A percentile compares a stretch with the other conserved stretches of the same genome.
Conservation (phyloP, 1,140 invertebrate genomes). For the Tetramorium simillimum region DNA sequence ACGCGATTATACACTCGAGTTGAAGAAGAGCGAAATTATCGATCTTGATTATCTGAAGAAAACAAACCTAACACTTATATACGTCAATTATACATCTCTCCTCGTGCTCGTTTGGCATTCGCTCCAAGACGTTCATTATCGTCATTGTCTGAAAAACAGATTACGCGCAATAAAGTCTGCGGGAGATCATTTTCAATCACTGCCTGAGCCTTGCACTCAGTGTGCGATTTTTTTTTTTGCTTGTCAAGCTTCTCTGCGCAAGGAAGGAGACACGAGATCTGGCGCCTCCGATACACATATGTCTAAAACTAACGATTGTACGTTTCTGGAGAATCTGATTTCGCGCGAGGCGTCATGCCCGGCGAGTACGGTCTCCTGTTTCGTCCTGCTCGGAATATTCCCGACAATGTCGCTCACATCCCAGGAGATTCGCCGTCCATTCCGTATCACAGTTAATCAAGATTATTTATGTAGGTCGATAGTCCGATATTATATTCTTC, state of each 20-base stretch:
- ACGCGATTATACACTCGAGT: conserved; percentile 5
- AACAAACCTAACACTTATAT: not conserved
- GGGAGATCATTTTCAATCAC: not conserved
- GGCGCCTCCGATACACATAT: conserved; percentile 28
- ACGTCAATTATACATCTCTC: not conserved
- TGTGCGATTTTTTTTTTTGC: not conserved
- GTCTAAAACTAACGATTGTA: conserved; percentile 82
- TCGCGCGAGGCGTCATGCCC: conserved; percentile 22
- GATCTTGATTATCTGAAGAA: conserved; percentile 15
- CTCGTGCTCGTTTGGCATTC: conserved; percentile 3
- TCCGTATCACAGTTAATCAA: conserved; percentile 82
- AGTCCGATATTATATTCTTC: conserved; percentile 86
- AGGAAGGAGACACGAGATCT: not conserved
- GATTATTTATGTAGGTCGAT: conserved; percentile 82
- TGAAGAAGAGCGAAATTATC: conserved; percentile 23
- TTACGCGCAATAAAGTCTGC: conserved; percentile 24
- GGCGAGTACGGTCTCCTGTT: not conserved
- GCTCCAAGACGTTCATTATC: conserved; percentile 8
- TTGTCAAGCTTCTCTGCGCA: not conserved
- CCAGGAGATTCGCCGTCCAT: conserved; percentile 27
- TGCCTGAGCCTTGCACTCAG: not conserved
- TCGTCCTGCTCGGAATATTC: conserved; percentile 10
- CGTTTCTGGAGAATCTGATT: conserved; percentile 72
- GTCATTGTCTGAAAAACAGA: conserved; percentile 11
- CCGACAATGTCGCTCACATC: conserved; percentile 5